Percentiles rank a stretch among this genome's conserved stretches.
Evolutionary conservation across 2,888 invertebrate genomes (phyloP).

Genomic region (Drosophila siamana): DNA sequence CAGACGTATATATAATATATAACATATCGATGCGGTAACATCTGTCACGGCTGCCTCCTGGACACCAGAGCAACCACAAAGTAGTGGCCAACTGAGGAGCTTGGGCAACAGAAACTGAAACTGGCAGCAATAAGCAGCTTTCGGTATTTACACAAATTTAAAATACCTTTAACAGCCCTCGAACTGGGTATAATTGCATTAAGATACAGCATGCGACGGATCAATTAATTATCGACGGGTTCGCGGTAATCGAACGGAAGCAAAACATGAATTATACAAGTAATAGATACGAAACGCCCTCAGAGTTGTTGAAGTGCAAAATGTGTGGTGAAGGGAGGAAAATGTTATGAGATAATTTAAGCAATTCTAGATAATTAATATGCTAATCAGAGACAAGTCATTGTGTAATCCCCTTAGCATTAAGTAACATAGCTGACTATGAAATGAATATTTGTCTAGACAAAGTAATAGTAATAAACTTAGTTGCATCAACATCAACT

Average conservation of each 20-base stretch:
- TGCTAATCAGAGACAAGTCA: too few relatives aligned
- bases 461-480: too few relatives aligned
- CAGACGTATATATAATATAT: neutral
- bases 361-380: too few relatives aligned
- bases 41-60: slow-evolving; percentile 76
- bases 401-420: too few relatives aligned
- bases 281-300: neutral
- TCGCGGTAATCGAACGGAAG: neutral
- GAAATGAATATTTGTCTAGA: too few relatives aligned
- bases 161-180: slow-evolving; percentile 12
- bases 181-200: slow-evolving; percentile 30
- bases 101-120: slow-evolving; percentile 31
- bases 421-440: too few relatives aligned
- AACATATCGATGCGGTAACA: slow-evolving; percentile 70
- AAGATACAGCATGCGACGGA: slow-evolving; percentile 32
- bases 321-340: too few relatives aligned
- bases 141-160: slow-evolving; percentile 41
- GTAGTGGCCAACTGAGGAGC: neutral
- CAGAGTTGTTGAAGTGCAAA: too few relatives aligned
- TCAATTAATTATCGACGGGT: slow-evolving; percentile 31
- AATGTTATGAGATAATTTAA: neutral
- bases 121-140: slow-evolving; percentile 47
- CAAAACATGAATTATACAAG: neutral
- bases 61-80: slow-evolving; percentile 28
- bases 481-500: too few relatives aligned